phyloP scores from a whole-genome alignment of 1,140 invertebrate species.

The Eriosoma lanigerum region DNA sequence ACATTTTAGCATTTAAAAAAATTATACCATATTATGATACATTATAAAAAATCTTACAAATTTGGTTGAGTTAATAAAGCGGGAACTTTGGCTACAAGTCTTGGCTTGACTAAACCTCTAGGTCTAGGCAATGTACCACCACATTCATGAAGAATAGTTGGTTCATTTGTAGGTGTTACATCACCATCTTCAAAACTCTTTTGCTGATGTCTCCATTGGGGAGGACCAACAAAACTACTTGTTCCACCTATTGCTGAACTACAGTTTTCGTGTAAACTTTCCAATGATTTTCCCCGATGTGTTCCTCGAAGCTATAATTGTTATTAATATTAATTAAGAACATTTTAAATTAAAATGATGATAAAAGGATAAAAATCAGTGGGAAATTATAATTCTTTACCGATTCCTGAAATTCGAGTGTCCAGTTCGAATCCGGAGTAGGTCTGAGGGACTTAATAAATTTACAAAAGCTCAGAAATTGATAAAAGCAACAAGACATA shows the following conservation, averaged over 20 bases:
- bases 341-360: conserved; percentile 2
- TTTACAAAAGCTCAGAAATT: conserved; percentile 49
- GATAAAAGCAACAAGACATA: conserved; percentile 48
- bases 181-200: conserved; percentile 84
- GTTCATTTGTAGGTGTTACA: conserved; percentile 83
- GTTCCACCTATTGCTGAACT: conserved; percentile 53
- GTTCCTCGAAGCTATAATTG: conserved; percentile 53
- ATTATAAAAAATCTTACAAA: conserved; percentile 54
- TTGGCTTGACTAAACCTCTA: conserved; percentile 73
- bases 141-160: conserved; percentile 65
- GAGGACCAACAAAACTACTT: conserved; percentile 55
- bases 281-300: conserved; percentile 74
- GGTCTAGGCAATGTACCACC: conserved; percentile 84
- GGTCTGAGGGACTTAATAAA: conserved; percentile 49
- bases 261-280: conserved; percentile 70
- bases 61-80: conserved; percentile 60
- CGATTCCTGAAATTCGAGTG: conserved; percentile 51
- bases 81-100: conserved; percentile 82
- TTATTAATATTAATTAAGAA: not conserved
- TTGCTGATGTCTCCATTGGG: conserved; percentile 64
- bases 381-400: conserved; percentile 37
- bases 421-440: conserved; percentile 51
- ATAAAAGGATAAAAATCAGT: not conserved
- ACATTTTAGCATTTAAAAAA: not conserved
- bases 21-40: conserved; percentile 20